Conservation (phyloP, 2,888 invertebrate genomes). For the Microplitis manilae region DNA sequence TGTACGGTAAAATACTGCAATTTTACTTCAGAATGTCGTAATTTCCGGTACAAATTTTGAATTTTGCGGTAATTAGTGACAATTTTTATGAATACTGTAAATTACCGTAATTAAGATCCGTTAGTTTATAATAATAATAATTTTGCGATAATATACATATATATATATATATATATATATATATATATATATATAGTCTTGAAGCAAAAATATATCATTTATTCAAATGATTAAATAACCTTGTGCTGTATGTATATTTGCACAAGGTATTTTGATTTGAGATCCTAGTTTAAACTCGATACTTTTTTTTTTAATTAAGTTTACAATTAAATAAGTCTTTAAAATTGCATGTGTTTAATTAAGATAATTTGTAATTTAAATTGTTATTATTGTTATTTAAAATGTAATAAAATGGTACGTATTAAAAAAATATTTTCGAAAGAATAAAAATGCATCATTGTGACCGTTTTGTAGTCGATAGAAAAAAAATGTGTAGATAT, state of each 20-base stretch:
- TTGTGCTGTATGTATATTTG: background rate
- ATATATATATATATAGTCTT: background rate
- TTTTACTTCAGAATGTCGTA: no score
- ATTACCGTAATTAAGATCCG: no score
- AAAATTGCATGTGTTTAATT: background rate
- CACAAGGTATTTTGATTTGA: background rate
- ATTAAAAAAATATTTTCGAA: background rate
- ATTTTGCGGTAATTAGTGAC: no score
- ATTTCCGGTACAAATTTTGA: no score
- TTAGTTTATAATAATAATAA: background rate
- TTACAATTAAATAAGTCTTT: background rate
- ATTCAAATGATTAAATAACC: background rate
- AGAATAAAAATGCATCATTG: constrained; percentile 11
- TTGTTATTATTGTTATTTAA: background rate
- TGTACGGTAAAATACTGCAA: no score
- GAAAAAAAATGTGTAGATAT: background rate
- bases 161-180: background rate
- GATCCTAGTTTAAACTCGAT: background rate
- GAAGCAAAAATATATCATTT: background rate
- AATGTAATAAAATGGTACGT: background rate
- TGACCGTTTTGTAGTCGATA: background rate
- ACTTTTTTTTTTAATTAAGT: background rate
- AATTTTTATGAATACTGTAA: no score
- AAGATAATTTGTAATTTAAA: background rate
- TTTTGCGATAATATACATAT: background rate